Conservation (phyloP, 2,888 invertebrate genomes). For the Kuschelorhynchus macadamiae region DNA sequence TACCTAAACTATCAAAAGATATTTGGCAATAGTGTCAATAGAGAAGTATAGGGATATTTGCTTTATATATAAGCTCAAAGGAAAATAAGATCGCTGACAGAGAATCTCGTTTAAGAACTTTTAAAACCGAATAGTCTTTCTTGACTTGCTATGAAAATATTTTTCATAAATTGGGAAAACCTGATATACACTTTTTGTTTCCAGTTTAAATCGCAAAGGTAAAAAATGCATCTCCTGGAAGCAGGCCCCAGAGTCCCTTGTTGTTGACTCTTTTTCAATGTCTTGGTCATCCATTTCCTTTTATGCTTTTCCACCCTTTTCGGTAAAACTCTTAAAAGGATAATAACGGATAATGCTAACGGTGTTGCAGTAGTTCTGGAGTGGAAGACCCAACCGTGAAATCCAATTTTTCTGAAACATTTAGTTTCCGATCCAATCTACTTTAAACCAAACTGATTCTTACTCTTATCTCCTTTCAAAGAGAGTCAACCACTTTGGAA, state of each 20-base stretch:
- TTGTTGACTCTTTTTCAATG: conserved; percentile 57
- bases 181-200: conserved; percentile 57
- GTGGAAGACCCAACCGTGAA: conserved; percentile 59
- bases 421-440: conserved; percentile 36
- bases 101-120: conserved; percentile 48
- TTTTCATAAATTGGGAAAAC: conserved; percentile 37
- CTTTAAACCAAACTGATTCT: conserved; percentile 52
- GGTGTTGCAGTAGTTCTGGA: conserved; percentile 58
- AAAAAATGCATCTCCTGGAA: conserved; percentile 29
- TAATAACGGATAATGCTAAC: conserved; percentile 55
- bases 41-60: conserved; percentile 52
- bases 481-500: conserved; percentile 45
- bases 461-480: conserved; percentile 52
- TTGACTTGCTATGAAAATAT: conserved; percentile 40
- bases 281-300: conserved; percentile 1
- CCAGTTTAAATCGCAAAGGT: conserved; percentile 55
- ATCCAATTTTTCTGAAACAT: conserved; percentile 52
- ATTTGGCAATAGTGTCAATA: conserved; percentile 46
- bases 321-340: conserved; percentile 56
- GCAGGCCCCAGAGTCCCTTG: conserved; percentile 44
- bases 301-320: conserved; percentile 61
- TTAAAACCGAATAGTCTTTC: conserved; percentile 40
- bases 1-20: conserved; percentile 26
- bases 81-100: conserved; percentile 56
- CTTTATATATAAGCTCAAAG: conserved; percentile 56